Percentiles rank a stretch among this genome's conserved stretches.
These are phyloP conservation scores for Alviniconcha strummeri DNA, from an alignment of 2,888 invertebrate genomes.

Conservation along the genomic window DNA sequence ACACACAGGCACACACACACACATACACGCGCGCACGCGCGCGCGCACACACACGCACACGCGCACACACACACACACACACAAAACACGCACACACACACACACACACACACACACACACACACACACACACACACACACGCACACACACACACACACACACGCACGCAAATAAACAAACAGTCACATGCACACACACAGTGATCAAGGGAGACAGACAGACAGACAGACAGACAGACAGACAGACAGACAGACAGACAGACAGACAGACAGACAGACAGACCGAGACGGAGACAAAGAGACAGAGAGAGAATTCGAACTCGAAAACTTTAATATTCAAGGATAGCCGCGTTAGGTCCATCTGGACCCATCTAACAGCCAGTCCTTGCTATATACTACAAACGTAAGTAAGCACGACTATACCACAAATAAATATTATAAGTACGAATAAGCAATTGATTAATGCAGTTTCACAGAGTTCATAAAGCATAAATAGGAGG, in stretches of 20 bases:
- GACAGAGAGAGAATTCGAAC: no score
- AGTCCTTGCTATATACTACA: no score
- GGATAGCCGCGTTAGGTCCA: no score
- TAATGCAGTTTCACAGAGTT: background rate
- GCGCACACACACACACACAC: background rate
- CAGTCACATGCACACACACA: background rate
- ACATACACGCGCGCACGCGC: background rate
- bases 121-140: no score
- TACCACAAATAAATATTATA: no score
- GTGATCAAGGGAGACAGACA: no score
- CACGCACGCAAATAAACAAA: background rate
- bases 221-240: no score
- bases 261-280: slow-evolving; percentile 11
- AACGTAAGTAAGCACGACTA: no score
- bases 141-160: background rate
- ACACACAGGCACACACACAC: background rate
- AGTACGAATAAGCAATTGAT: no score
- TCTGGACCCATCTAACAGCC: no score
- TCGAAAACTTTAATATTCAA: no score
- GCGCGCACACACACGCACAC: no score
- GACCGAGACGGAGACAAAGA: background rate
- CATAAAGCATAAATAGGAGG: background rate
- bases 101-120: background rate
- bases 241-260: slow-evolving; percentile 7
- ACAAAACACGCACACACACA: background rate